These are phyloP conservation scores for Phyllotreta cruciferae DNA, from an alignment of 2,888 invertebrate species.

Conservation along the genomic window DNA sequence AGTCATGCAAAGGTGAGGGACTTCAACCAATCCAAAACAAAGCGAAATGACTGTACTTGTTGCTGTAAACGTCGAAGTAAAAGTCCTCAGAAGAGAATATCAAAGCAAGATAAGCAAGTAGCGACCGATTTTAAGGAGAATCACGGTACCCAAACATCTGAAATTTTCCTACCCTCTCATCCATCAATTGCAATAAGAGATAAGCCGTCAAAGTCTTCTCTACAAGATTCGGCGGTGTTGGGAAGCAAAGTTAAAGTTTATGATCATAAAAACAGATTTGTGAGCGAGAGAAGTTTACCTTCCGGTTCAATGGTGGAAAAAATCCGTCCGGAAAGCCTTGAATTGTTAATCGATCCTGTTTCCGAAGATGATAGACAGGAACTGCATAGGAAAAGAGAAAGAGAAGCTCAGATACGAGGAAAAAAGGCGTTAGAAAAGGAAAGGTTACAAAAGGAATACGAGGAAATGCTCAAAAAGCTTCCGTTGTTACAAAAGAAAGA, in stretches of 20 bases:
- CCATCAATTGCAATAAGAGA: conserved; percentile 39
- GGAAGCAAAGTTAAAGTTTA: conserved; percentile 58
- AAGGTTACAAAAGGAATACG: conserved; percentile 62
- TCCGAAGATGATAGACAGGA: conserved; percentile 50
- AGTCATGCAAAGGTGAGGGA: conserved; percentile 36
- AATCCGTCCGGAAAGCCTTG: conserved; percentile 49
- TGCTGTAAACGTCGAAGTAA: conserved; percentile 17
- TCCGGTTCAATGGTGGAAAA: conserved; percentile 54
- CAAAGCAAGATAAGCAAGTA: conserved; percentile 1
- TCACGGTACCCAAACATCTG: conserved; percentile 4
- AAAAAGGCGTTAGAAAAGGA: conserved; percentile 63
- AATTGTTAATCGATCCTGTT: conserved; percentile 47
- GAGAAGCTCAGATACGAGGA: conserved; percentile 57
- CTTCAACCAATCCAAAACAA: conserved; percentile 27
- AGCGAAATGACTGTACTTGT: conserved; percentile 16
- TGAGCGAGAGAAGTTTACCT: conserved; percentile 48
- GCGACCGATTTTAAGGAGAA: background rate
- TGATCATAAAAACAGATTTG: conserved; percentile 62
- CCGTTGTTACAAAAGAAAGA: conserved; percentile 57
- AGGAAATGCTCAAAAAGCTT: conserved; percentile 61
- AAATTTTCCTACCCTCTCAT: conserved; percentile 41
- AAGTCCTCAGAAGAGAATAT: background rate
- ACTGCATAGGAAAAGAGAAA: conserved; percentile 50
- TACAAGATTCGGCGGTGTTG: background rate
- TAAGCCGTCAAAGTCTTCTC: conserved; percentile 4